Evolutionary conservation across 2,113 vertebrate genomes (phyloP), one percentile per base, ranked within the genome.

Genomic region (Orthonyx spaldingii): DNA sequence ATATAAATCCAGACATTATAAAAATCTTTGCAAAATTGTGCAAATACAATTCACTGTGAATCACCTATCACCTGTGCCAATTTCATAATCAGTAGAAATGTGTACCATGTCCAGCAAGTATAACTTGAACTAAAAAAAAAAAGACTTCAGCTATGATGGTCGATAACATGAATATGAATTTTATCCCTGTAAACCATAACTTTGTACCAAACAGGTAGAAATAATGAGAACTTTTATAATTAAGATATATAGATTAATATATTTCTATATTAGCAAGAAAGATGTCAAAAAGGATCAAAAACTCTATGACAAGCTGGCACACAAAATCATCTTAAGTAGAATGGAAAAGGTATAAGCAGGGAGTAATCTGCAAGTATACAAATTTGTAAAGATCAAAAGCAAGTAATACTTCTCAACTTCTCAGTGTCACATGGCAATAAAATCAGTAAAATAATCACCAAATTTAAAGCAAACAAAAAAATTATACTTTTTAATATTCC

Each of bases 401-500:
- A 74, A 56, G 10, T 30, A 70, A 39, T 30, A 0, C 0, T 76
- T 66, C 41, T 83, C 16, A 4, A 30, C 60, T 50, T 80, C 16
- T 91, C 13, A 47, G 7, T 42, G 18, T 52, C 49, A 55, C 4
- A 9, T 23, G 30, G 4, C 35, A 76, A 42, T 33, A 84, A 63
- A 83, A 35, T 35, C 18, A 49, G 16, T 47, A 66, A 79, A 83
- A 52, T 11, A 75, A 35, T 44, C 6, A 53, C 14, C 11, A 69
- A 63, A 80, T 56, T 80, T 37, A 72, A 86, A 69, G 37, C 2
- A 84, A 84, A 66, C 0, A 32, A 60, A 46, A 52, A 32, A 7
- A 0, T 0, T 0, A 19, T 46, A 16, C 2, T 42, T 83, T 59
- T 56, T 15, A 60, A 6, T 69, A 16, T 60, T 77, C 14, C 5